Base-by-base conservation (phyloP, 2,113 vertebrate genomes). In the Melanerpes aurifrons region DNA sequence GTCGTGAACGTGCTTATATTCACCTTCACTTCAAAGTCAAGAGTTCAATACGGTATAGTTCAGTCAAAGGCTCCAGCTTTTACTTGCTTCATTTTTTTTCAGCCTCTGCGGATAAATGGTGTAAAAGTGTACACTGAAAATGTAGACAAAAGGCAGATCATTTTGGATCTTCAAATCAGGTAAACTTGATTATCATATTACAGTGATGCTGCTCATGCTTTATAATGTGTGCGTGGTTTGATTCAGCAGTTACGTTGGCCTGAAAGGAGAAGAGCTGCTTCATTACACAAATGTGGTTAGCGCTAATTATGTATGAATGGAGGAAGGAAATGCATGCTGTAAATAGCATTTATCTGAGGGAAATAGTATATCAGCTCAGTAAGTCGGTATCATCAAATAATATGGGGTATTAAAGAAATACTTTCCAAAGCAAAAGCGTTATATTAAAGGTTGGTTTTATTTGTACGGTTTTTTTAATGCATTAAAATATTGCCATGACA, bases 51-150 rank as follows among this genome's bases (percentile, higher is more conserved):
- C 28, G 16, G 7, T 32, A 31, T 47, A 31, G 21, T 64, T 84
- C 45, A 69, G 15, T 56, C 74, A 74, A 89, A 50, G 10, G 29
- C 61, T 87, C n/a, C 37, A 82, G 25, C 43, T 83, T 76, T 32
- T 50, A 24, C 29, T 92, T 87, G 3, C 48, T 87, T 90, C 6
- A 7, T 95, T 94, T 9, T 31, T 31, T 96, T 97, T 88, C 95
- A 99, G 99, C 99, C 99, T 24, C 97, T 99, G 73, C 98, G 99
- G 90, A 98, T 99, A 69, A 99, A 99, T 86, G 99, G 99, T 89
- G 99, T 99, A 15, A 99, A 99, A 90, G 99, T 99, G 28, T 99
- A 99, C 94, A 99, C 98, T 24, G 99, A 99, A 97, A 99, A 99
- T 40, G 98, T 99, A 95, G 99, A 99, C 97, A 99, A 99, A 97